Base-by-base conservation (phyloP, 1,140 invertebrate genomes). In the Ostrea edulis region DNA sequence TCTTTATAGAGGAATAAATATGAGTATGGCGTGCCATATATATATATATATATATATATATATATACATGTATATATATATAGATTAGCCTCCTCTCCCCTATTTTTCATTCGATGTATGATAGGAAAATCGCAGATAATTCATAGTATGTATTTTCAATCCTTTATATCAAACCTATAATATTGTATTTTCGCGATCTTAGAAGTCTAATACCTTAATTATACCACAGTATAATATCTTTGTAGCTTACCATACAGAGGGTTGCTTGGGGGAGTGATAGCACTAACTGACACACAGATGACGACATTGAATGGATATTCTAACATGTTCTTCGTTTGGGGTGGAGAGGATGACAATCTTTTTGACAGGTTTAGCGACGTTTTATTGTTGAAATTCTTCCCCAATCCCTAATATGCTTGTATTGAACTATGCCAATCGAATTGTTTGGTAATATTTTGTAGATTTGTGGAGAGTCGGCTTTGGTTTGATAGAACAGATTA, bases 231-330 rank as follows among this genome's bases (percentile, higher is more conserved):
- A 25, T 9, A 7, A 12, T 29, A 7, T 77, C 11, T 55, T 82
- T 87, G 3, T 82, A 91, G 91, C 22, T 81, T 91, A 35, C 98
- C 98, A 90, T 99, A 99, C 94, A 95, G 96, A 86, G 96, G 97
- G 91, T 96, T 99, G 86, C 98, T 99, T 94, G 96, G 96, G n/a
- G 96, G 96, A 14, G 96, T 96, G 0, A 95, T 96, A 88, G 95
- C 96, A 14, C 95, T 97, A 81, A 94, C 91, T 82, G 95, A 95
- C 2, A 92, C 95, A 8, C 96, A 96, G 88, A 98, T 97, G 94
- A 95, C 96, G 89, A 93, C 94, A 88, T 96, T 98, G 4, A 99
- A 99, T 95, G 98, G 98, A 2, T 98, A 98, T 96, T 98, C 97
- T 17, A 98, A 98, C 95, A 93, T 96, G 55, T 98, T 97, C 95